Evolutionary conservation across 2,888 invertebrate genomes (phyloP), one percentile per base, ranked within the genome.

Genomic region (Drosophila putrida): DNA sequence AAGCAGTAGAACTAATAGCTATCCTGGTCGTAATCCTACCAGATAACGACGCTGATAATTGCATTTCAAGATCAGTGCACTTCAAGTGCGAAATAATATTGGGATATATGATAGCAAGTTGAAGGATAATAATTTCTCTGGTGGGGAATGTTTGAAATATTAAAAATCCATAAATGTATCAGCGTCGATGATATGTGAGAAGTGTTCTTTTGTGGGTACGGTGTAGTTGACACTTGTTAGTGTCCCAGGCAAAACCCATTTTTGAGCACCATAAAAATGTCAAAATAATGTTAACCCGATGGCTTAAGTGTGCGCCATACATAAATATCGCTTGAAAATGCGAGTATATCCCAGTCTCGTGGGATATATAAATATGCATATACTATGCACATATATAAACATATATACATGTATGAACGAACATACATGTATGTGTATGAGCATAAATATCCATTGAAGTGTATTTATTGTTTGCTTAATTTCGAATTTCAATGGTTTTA

Each of bases 21-120:
- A 50, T 41, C 10, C 9, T 59, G 41, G 82, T 82, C 78, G 54
- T 82, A 63, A 57, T 55, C 78, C 83, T 90, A 90, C 89, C 81
- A 84, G 79, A 90, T 90, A 89, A 90, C 76, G 87, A 79, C 72
- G 66, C 83, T 80, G 86, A 90, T 90, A 90, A 89, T 88, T 54
- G 55, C 62, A 72, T 67, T 57, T 47, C 25, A 38, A 53, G 43
- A 66, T 65, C 66, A 47, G 27, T 25, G 33, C 27, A 50, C 20
- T 39, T 51, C 35, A 68, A 71, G 65, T 70, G 68, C 68, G 67
- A 80, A 86, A 78, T 68, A 49, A 55, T 64, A 64, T 63, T 50
- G 35, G 47, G 53, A 66, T 66, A 70, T 80, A 72, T 46, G 57
- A 73, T 83, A 80, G 78, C 69, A 53, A 43, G 57, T 36, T 44